These are phyloP conservation scores for Sipha flava DNA, from an alignment of 1,140 invertebrate species.

Conservation along the genomic window DNA sequence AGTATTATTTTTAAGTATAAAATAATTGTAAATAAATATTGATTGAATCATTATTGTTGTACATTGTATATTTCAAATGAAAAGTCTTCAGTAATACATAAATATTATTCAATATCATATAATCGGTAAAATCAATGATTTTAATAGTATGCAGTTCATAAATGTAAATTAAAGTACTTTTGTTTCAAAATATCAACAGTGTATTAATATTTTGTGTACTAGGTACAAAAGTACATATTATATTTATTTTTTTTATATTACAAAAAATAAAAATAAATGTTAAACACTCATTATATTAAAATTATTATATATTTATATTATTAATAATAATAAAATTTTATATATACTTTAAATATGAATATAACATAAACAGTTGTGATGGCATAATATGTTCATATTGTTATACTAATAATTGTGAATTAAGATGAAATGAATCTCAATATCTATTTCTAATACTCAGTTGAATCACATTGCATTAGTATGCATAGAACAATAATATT, in stretches of 20 bases:
- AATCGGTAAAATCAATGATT: no score
- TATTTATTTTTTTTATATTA: neutral
- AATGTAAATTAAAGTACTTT: neutral
- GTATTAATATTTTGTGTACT: neutral
- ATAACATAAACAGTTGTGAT: neutral
- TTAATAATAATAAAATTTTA: neutral
- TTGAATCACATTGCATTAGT: no score
- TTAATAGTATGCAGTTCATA: neutral
- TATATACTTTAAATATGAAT: neutral
- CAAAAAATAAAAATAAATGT: neutral
- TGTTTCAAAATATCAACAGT: neutral
- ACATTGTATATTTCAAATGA: no score
- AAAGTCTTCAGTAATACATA: neutral
- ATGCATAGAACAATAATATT: no score
- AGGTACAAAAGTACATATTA: neutral
- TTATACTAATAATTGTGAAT: no score
- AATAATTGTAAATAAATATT: no score
- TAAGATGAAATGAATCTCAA: no score
- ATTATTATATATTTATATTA: neutral
- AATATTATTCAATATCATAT: no score
- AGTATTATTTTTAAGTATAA: no score
- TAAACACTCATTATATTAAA: neutral
- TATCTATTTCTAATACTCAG: no score
- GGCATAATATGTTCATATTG: no score
- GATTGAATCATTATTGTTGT: no score